Evolutionary conservation across 2,888 invertebrate genomes (phyloP).

Genomic region (Bombylius major): DNA sequence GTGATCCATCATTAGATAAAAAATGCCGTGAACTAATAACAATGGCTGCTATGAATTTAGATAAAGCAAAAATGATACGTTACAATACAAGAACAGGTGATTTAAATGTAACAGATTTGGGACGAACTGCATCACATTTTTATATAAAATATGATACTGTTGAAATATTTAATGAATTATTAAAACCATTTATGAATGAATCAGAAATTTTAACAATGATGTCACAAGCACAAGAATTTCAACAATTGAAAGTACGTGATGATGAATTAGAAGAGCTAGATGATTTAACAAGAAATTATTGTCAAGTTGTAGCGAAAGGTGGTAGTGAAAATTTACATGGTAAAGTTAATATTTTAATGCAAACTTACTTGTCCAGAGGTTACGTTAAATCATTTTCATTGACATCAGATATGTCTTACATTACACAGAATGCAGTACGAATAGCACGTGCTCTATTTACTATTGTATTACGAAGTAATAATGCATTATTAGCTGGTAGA

Average conservation of each 20-base stretch:
- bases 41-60: conserved; percentile 69
- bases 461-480: conserved; percentile 77
- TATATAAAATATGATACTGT: conserved; percentile 96
- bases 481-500: conserved; percentile 76
- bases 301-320: conserved; percentile 66
- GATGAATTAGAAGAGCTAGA: conserved; percentile 91
- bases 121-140: conserved; percentile 93
- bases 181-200: conserved; percentile 71
- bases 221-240: conserved; percentile 86
- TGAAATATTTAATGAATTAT: conserved; percentile 76
- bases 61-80: conserved; percentile 88
- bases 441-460: conserved; percentile 90
- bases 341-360: conserved; percentile 90
- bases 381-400: conserved; percentile 47
- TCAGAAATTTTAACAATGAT: conserved; percentile 81
- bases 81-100: conserved; percentile 77
- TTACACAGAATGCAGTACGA: conserved; percentile 71
- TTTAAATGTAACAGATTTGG: conserved; percentile 68
- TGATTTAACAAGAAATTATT: conserved; percentile 54
- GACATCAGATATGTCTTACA: conserved; percentile 32
- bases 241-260: conserved; percentile 89
- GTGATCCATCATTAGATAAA: conserved; percentile 67
- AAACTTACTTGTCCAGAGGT: conserved; percentile 75
- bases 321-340: conserved; percentile 83
- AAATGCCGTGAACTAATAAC: conserved; percentile 68